Conservation (phyloP, 2,113 vertebrate genomes). For the Phyllostomus hastatus region DNA sequence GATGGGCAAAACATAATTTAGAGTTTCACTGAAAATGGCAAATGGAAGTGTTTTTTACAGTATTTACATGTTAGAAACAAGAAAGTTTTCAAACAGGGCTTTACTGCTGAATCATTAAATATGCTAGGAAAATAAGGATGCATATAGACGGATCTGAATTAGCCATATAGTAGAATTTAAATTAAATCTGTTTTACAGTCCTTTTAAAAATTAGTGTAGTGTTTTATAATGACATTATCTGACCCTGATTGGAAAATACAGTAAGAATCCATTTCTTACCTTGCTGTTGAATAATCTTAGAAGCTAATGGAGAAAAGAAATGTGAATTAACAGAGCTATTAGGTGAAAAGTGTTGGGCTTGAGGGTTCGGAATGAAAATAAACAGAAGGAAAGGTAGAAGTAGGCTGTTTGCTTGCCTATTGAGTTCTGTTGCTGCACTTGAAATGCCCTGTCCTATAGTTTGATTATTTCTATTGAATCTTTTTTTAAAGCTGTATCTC, state of each 20-base stretch:
- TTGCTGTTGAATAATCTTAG: constrained; percentile 56
- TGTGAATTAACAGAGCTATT: constrained; percentile 60
- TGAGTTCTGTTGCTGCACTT: constrained; percentile 58
- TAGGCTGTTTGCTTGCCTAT: constrained; percentile 51
- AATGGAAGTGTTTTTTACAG: constrained; percentile 55
- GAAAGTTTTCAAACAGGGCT: neutral
- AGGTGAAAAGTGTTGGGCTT: constrained; percentile 43
- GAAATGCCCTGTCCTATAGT: constrained; percentile 42
- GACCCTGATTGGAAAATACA: constrained; percentile 38
- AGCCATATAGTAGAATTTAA: constrained; percentile 53
- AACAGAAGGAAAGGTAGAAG: constrained; percentile 25
- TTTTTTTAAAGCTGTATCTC: neutral
- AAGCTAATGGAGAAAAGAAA: constrained; percentile 60
- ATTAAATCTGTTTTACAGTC: constrained; percentile 31
- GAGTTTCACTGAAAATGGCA: constrained; percentile 66
- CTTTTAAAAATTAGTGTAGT: neutral
- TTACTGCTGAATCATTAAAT: constrained; percentile 56
- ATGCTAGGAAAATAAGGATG: constrained; percentile 52
- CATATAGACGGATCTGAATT: constrained; percentile 38
- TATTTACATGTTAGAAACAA: constrained; percentile 52
- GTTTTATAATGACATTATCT: constrained; percentile 57
- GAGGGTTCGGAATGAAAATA: constrained; percentile 33
- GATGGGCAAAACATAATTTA: constrained; percentile 67
- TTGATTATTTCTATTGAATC: constrained; percentile 37
- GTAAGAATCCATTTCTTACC: constrained; percentile 42